Evolutionary conservation across 2,888 invertebrate species (phyloP).

Genomic region (Zhuqinia jingwanae): DNA sequence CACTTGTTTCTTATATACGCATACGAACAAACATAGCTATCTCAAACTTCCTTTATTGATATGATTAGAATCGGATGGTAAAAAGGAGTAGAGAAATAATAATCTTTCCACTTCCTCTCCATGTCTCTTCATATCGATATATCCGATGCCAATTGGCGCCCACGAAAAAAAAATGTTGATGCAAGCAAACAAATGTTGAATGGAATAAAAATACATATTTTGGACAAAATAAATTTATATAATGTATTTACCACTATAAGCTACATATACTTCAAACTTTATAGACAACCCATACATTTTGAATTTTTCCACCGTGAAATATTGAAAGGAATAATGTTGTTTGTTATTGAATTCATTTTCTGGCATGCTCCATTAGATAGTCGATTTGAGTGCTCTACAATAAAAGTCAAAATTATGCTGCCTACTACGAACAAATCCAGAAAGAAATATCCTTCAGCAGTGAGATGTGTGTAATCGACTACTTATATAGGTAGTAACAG

Average conservation of each 20-base stretch:
- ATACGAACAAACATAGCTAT: conserved; percentile 7
- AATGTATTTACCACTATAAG: background rate
- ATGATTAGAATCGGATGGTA: conserved; percentile 25
- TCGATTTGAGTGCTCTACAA: background rate
- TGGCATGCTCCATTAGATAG: conserved; percentile 19
- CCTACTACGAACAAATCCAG: background rate
- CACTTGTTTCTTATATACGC: too few relatives aligned
- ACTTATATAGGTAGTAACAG: too few relatives aligned
- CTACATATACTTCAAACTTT: background rate
- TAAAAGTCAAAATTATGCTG: conserved; percentile 16
- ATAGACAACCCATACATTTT: too few relatives aligned
- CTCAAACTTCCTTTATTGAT: conserved; percentile 36
- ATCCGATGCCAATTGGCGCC: conserved; percentile 7
- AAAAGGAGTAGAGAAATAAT: conserved; percentile 16
- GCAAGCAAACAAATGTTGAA: background rate
- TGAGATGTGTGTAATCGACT: background rate
- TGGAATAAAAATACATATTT: background rate
- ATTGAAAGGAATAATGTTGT: background rate
- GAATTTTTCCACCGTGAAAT: background rate
- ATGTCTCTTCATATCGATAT: conserved; percentile 15
- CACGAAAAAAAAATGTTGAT: conserved; percentile 2
- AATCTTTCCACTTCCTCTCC: conserved; percentile 27
- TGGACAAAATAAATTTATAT: background rate
- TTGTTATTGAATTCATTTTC: conserved; percentile 5
- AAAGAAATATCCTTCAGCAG: conserved; percentile 8